Conservation (phyloP, 2,797 vertebrate genomes). For the Artibeus lituratus region DNA sequence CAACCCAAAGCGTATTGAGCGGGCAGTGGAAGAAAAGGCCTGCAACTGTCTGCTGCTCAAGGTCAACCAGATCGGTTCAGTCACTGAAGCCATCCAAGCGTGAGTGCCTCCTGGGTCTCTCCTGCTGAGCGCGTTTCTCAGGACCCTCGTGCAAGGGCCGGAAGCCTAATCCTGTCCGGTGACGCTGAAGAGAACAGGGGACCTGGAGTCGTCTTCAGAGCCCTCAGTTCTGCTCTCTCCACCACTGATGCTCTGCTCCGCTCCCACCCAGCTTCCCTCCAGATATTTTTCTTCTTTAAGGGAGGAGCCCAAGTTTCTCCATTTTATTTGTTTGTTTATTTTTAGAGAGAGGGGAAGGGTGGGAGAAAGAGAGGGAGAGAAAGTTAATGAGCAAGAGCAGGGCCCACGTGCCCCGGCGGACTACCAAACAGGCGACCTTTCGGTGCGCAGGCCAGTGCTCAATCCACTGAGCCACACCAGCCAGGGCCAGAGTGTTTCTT, state of each 20-base stretch:
- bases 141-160: background rate
- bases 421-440: too few species aligned
- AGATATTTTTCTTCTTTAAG: background rate
- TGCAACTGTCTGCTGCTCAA: constrained; percentile 96
- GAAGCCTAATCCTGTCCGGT: background rate
- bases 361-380: background rate
- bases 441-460: too few species aligned
- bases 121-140: background rate
- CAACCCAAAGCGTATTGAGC: constrained; percentile 92
- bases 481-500: too few species aligned
- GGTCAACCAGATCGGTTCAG: constrained; percentile 95
- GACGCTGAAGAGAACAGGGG: background rate
- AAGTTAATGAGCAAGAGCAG: background rate
- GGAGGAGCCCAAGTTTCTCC: background rate
- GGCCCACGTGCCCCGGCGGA: too few species aligned
- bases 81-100: constrained; percentile 95
- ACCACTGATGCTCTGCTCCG: background rate
- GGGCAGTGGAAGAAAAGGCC: constrained; percentile 92
- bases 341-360: background rate
- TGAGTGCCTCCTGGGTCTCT: constrained; percentile 79
- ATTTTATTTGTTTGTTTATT: background rate
- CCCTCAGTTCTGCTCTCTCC: background rate
- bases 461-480: too few species aligned
- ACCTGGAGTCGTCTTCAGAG: background rate
- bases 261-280: background rate